These are phyloP conservation scores for Mungos mungo DNA, from an alignment of 2,113 vertebrate species.

Conservation along the genomic window DNA sequence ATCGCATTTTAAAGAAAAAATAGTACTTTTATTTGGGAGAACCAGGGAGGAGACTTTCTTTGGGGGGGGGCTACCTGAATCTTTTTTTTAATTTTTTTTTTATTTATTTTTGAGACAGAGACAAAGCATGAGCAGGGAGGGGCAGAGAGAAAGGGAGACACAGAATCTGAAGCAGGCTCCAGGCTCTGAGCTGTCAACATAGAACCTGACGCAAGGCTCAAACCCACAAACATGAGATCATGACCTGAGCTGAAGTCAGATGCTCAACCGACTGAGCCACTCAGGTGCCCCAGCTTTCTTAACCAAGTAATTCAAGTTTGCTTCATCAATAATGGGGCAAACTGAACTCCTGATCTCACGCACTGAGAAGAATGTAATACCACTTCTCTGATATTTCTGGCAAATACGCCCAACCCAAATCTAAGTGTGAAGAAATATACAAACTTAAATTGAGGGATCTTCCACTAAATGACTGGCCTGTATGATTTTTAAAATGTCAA, in stretches of 20 bases:
- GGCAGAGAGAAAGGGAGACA: too few relatives aligned
- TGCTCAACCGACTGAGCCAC: too few relatives aligned
- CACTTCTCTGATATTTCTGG: neutral
- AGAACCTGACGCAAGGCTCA: too few relatives aligned
- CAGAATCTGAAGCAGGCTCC: too few relatives aligned
- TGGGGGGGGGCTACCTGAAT: too few relatives aligned
- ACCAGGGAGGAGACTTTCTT: neutral
- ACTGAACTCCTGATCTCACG: neutral
- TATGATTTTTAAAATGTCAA: constrained; percentile 6
- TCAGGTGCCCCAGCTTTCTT: neutral
- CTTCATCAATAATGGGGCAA: neutral
- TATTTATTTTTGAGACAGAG: too few relatives aligned
- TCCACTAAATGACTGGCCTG: neutral
- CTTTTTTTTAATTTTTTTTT: too few relatives aligned
- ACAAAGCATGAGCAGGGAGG: too few relatives aligned
- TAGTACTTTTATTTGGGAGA: neutral
- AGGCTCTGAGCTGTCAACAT: too few relatives aligned
- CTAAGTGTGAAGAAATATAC: neutral
- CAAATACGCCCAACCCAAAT: neutral
- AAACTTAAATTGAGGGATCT: neutral
- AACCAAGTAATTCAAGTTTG: constrained; percentile 19
- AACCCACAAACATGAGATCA: too few relatives aligned
- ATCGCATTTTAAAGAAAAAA: neutral
- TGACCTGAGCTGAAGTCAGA: too few relatives aligned
- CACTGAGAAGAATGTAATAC: neutral